A percentile compares a stretch with the other conserved stretches of the same genome.
Evolutionary conservation across 2,888 invertebrate species (phyloP).

Genomic region (Parelbella ahira): DNA sequence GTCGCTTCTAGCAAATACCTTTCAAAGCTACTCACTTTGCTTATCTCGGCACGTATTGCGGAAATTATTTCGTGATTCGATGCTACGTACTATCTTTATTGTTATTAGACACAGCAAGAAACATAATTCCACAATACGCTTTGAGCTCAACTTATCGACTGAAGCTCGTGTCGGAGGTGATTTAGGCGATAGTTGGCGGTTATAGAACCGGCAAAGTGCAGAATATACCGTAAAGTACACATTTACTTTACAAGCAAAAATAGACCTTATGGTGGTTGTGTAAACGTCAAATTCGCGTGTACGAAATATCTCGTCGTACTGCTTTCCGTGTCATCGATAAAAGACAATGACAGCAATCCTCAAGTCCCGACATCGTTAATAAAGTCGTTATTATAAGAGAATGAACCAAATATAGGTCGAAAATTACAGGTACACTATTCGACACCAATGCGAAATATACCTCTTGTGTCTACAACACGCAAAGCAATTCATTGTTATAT

Average conservation of each 20-base stretch:
- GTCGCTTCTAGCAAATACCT: slow-evolving; percentile 4
- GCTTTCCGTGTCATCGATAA: slow-evolving; percentile 24
- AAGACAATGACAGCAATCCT: slow-evolving; percentile 25
- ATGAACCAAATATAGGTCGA: slow-evolving; percentile 20
- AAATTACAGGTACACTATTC: slow-evolving; percentile 17
- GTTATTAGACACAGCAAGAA: slow-evolving; percentile 35
- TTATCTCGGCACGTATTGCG: slow-evolving; percentile 32
- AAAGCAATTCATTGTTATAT: too few species aligned
- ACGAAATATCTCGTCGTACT: slow-evolving; percentile 4
- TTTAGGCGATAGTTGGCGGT: slow-evolving; percentile 25
- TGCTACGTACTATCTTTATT: slow-evolving; percentile 36
- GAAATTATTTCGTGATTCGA: slow-evolving; percentile 36
- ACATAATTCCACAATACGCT: slow-evolving; percentile 35
- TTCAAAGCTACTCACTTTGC: slow-evolving; percentile 16
- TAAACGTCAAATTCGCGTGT: slow-evolving; percentile 12
- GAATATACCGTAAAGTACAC: slow-evolving; percentile 22
- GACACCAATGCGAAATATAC: slow-evolving; percentile 9
- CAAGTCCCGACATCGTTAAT: slow-evolving; percentile 22
- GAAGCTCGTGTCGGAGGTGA: slow-evolving; percentile 30
- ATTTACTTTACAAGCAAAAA: neutral
- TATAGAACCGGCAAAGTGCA: slow-evolving; percentile 23
- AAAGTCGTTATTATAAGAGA: slow-evolving; percentile 24
- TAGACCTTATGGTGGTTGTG: slow-evolving; percentile 3
- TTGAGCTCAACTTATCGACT: slow-evolving; percentile 29
- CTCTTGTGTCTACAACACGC: slow-evolving; percentile 1